Evolutionary conservation across 2,888 invertebrate genomes (phyloP), one percentile per base, ranked within the genome.

Genomic region (Balanococcus diminutus): DNA sequence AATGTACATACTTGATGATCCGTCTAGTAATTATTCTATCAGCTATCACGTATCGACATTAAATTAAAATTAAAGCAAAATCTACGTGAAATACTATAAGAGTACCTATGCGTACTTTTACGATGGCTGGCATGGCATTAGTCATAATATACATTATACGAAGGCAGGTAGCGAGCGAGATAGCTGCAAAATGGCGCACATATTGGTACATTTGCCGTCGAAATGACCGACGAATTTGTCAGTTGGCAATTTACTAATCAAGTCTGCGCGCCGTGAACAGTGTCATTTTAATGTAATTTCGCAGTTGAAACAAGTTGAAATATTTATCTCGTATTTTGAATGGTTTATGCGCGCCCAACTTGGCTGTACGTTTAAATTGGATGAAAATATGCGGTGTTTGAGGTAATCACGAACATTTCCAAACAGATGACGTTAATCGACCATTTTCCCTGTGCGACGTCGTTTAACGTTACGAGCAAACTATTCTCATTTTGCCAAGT

Each of bases 221-320:
- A 61, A 61, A 61, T 61, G 11, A 61, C 61, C 25, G 8, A 61
- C 61, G 61, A 61, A 61, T 61, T 61, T 25, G 61, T 61, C 61
- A 61, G 61, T 61, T 61, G 61, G 61, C 61, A 61, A 61, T 61
- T 61, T 61, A 61, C 61, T 61, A 61, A 61, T 61, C 61, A 61
- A 61, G 61, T 25, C 61, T 46, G n/a, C 9, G 22, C 61, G 22
- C 61, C 61, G 61, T 22, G 46, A 61, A 25, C 25, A 61, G 61
- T 61, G 61, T 61, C 61, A 61, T 61, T 61, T 61, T 61, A 61
- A 61, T 61, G 61, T 61, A 61, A 61, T 61, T 61, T 61, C 61
- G 25, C 25, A 22, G 61, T 46, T 61, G 8, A 61, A 61, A 61
- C 61, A 61, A 25, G 61, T 25, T 61, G 25, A 61, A 61, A 61